Evolutionary conservation across 2,888 invertebrate genomes (phyloP).

Genomic region (Anthoptus insignis): DNA sequence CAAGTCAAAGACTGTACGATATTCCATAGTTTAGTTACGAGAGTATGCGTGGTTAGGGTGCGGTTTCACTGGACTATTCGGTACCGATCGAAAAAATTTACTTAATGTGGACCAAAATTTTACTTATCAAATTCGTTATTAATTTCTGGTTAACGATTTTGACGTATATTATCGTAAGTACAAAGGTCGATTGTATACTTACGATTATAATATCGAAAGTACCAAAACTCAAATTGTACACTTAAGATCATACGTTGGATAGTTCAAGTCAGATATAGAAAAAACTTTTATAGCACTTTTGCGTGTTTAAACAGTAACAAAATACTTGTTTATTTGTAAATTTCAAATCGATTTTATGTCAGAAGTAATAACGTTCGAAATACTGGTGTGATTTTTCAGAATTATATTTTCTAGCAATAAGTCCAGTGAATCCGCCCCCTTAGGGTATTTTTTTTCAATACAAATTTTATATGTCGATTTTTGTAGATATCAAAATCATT

Average conservation of each 20-base stretch:
- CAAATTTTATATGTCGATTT: background rate
- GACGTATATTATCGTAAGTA: background rate
- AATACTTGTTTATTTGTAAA: background rate
- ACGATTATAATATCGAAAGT: too few species aligned
- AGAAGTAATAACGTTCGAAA: background rate
- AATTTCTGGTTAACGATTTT: too few species aligned
- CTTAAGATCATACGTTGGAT: too few species aligned
- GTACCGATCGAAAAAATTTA: too few species aligned
- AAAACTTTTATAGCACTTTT: too few species aligned
- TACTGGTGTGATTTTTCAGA: background rate
- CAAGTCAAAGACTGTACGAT: conserved; percentile 46
- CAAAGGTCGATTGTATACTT: too few species aligned
- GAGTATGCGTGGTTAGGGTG: background rate
- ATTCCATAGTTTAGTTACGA: conserved; percentile 45
- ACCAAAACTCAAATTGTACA: too few species aligned
- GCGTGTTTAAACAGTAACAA: too few species aligned
- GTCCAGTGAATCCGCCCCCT: background rate
- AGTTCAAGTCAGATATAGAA: too few species aligned
- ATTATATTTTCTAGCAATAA: background rate
- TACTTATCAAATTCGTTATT: too few species aligned
- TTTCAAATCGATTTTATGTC: background rate
- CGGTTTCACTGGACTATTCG: conserved; percentile 2
- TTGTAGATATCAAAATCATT: background rate
- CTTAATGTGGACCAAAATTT: too few species aligned
- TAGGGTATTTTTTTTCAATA: background rate